Conservation (phyloP, 1,140 invertebrate species). For the Anastrepha obliqua region DNA sequence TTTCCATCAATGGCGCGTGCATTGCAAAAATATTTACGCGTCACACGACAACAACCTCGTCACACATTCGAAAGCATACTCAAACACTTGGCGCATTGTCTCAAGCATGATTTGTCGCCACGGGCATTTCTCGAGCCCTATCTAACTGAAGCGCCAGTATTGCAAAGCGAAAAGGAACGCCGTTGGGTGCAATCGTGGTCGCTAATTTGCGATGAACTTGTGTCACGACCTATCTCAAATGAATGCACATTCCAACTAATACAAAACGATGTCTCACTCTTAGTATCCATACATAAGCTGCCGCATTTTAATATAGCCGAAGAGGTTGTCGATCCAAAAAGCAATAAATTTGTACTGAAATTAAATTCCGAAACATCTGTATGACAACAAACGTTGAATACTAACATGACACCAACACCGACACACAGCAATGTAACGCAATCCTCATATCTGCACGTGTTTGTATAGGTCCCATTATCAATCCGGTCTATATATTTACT, state of each 20-base stretch:
- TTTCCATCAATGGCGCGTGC: constrained; percentile 97
- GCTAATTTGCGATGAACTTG: constrained; percentile 91
- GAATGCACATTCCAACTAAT: constrained; percentile 92
- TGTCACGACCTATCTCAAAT: constrained; percentile 88
- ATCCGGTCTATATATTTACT: background rate
- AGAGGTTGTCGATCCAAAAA: constrained; percentile 96
- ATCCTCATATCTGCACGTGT: constrained; percentile 71
- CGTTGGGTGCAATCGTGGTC: constrained; percentile 92
- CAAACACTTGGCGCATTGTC: constrained; percentile 89
- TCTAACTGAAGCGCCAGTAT: constrained; percentile 84
- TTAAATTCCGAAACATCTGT: constrained; percentile 98
- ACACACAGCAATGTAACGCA: constrained; percentile 72
- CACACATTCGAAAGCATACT: constrained; percentile 95
- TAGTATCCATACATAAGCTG: constrained; percentile 88
- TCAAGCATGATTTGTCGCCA: constrained; percentile 94
- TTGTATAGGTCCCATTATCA: constrained; percentile 62
- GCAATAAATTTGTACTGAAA: constrained; percentile 94
- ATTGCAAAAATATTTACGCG: constrained; percentile 95
- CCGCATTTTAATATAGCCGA: constrained; percentile 96
- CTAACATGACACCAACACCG: constrained; percentile 63
- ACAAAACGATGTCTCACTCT: constrained; percentile 93
- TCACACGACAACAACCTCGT: constrained; percentile 95
- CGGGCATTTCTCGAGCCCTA: constrained; percentile 94
- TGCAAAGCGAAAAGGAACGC: constrained; percentile 87
- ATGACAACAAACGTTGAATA: constrained; percentile 76